Percentiles rank a stretch among this genome's conserved stretches.
phyloP scores from a whole-genome alignment of 1,140 invertebrate genomes.

The Antheraea pernyi region DNA sequence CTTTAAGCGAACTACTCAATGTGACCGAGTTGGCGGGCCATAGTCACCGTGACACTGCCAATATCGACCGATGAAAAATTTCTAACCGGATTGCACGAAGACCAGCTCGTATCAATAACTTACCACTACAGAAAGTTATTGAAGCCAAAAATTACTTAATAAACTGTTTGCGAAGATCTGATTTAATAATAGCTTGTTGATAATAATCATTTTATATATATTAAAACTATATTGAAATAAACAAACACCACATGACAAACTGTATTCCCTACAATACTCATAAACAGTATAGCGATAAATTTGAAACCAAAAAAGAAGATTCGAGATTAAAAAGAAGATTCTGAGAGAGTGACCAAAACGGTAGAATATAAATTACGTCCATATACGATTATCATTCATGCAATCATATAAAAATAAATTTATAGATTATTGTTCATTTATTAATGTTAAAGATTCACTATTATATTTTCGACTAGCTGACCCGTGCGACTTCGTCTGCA shows the following conservation, averaged over 20 bases:
- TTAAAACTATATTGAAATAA: no score
- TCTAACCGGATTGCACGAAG: neutral
- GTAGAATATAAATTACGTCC: no score
- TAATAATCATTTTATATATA: no score
- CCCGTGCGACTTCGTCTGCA: no score
- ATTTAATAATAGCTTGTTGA: no score
- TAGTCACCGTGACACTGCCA: constrained; percentile 28
- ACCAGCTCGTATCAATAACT: constrained; percentile 18
- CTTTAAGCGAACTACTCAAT: constrained; percentile 43
- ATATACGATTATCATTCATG: neutral
- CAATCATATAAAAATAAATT: neutral
- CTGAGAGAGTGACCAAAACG: no score
- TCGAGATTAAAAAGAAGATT: no score
- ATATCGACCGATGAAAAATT: constrained; percentile 20
- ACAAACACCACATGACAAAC: no score
- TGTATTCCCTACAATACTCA: neutral
- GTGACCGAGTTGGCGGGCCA: constrained; percentile 54
- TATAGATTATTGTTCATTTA: neutral
- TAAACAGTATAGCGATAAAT: neutral
- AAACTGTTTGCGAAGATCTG: no score
- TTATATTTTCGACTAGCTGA: no score
- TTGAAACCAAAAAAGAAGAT: neutral
- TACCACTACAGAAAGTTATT: no score
- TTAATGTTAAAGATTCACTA: neutral
- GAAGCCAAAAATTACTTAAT: no score